A percentile compares a stretch with the other conserved stretches of the same genome.
Conservation (phyloP, 1,140 invertebrate genomes). For the Belonocnema kinseyi region DNA sequence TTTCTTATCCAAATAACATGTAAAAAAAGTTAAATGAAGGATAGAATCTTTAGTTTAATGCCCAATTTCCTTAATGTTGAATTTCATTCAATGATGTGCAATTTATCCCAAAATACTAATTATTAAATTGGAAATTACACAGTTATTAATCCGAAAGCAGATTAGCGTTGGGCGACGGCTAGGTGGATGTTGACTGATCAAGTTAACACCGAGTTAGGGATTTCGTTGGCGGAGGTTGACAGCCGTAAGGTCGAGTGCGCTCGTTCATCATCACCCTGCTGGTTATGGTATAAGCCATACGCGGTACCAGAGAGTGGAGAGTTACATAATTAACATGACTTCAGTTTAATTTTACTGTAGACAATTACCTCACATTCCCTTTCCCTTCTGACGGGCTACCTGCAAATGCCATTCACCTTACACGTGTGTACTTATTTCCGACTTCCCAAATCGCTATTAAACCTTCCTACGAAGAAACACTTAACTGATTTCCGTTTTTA, state of each 20-base stretch:
- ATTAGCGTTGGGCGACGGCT: slow-evolving; percentile 64
- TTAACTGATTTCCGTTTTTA: slow-evolving; percentile 23
- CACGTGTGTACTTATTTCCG: slow-evolving; percentile 32
- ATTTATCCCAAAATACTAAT: slow-evolving; percentile 65
- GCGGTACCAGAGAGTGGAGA: slow-evolving; percentile 56
- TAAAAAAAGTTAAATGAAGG: too few relatives aligned
- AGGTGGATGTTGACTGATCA: slow-evolving; percentile 72
- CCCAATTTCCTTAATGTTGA: too few relatives aligned
- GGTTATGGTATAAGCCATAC: slow-evolving; percentile 55
- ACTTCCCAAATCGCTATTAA: slow-evolving; percentile 20
- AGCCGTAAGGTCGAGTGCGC: slow-evolving; percentile 66
- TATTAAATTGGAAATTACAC: slow-evolving; percentile 67
- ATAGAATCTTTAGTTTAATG: too few relatives aligned
- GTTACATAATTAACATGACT: slow-evolving; percentile 75
- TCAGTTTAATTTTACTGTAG: slow-evolving; percentile 73
- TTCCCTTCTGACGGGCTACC: slow-evolving; percentile 33
- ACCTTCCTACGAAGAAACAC: slow-evolving; percentile 22
- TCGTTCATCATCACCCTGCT: slow-evolving; percentile 73
- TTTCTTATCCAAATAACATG: too few relatives aligned
- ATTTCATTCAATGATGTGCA: not conserved
- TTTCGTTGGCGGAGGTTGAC: slow-evolving; percentile 69
- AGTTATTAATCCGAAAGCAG: slow-evolving; percentile 73
- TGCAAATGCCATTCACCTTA: slow-evolving; percentile 5
- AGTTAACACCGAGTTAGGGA: slow-evolving; percentile 73
- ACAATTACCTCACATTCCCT: slow-evolving; percentile 63